Conservation (phyloP, 2,888 invertebrate genomes). For the Hemithea aestivaria region DNA sequence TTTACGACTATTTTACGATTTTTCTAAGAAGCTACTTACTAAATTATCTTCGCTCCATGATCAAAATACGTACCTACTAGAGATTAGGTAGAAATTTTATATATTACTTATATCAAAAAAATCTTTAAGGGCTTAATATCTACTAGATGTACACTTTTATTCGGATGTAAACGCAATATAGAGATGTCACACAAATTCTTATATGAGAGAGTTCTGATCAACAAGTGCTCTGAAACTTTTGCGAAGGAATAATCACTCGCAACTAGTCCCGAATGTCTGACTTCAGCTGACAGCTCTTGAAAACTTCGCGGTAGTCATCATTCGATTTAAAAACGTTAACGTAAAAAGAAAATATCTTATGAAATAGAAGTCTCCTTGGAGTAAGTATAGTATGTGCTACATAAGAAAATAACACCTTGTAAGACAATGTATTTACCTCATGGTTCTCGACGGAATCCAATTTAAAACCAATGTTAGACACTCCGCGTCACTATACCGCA, state of each 20-base stretch:
- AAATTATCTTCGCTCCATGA: no score
- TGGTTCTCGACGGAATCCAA: slow-evolving; percentile 63
- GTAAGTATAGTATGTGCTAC: no score
- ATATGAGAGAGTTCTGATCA: slow-evolving; percentile 30
- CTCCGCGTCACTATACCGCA: slow-evolving; percentile 37
- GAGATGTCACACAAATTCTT: background rate
- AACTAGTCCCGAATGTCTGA: slow-evolving; percentile 31
- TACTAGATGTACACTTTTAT: slow-evolving; percentile 2
- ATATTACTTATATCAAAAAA: no score
- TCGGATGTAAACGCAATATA: background rate
- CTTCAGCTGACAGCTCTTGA: slow-evolving; percentile 31
- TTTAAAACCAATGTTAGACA: slow-evolving; percentile 47
- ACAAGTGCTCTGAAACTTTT: slow-evolving; percentile 40
- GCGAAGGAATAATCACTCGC: slow-evolving; percentile 38
- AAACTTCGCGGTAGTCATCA: slow-evolving; percentile 25
- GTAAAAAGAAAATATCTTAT: no score
- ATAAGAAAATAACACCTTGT: slow-evolving; percentile 1
- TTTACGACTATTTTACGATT: no score
- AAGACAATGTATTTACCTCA: slow-evolving; percentile 51
- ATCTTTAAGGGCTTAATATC: no score
- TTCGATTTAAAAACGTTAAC: no score
- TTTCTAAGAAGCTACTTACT: no score
- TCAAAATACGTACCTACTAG: no score
- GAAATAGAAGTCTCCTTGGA: no score
- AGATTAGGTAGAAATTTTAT: no score